Evolutionary conservation across 2,797 vertebrate species (phyloP).

Genomic region (Esox masquinongy): DNA sequence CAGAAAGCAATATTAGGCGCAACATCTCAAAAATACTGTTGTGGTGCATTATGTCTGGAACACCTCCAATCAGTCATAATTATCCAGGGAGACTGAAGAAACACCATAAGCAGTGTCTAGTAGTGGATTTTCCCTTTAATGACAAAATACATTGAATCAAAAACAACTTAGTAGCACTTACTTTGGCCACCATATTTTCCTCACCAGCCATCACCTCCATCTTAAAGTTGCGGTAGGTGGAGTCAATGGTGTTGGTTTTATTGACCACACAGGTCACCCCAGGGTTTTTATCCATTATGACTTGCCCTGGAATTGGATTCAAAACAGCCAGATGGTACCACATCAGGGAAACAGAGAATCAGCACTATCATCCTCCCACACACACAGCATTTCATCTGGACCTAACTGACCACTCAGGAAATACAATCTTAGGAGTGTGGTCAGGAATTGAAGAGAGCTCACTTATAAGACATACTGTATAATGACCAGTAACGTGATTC

Average conservation of each 20-base stretch:
- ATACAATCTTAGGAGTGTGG: constrained; percentile 1
- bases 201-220: constrained; percentile 96
- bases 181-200: constrained; percentile 89
- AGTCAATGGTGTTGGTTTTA: constrained; percentile 89
- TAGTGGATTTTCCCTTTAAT: neutral
- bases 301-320: constrained; percentile 77
- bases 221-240: constrained; percentile 91
- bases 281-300: constrained; percentile 96
- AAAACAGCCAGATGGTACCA: constrained; percentile 4
- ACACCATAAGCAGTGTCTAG: too few relatives aligned
- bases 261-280: constrained; percentile 93
- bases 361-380: neutral
- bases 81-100: too few relatives aligned
- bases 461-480: neutral
- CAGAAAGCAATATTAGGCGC: neutral
- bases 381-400: constrained; percentile 7
- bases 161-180: constrained; percentile 51
- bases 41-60: too few relatives aligned
- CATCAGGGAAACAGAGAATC: neutral
- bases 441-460: neutral
- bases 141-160: neutral
- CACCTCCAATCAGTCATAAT: too few relatives aligned
- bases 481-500: neutral
- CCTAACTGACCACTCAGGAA: constrained; percentile 13
- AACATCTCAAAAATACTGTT: neutral